Percentiles rank a stretch among this genome's conserved stretches.
Evolutionary conservation across 2,797 vertebrate species (phyloP).

Genomic region (Gymnocypris eckloni): DNA sequence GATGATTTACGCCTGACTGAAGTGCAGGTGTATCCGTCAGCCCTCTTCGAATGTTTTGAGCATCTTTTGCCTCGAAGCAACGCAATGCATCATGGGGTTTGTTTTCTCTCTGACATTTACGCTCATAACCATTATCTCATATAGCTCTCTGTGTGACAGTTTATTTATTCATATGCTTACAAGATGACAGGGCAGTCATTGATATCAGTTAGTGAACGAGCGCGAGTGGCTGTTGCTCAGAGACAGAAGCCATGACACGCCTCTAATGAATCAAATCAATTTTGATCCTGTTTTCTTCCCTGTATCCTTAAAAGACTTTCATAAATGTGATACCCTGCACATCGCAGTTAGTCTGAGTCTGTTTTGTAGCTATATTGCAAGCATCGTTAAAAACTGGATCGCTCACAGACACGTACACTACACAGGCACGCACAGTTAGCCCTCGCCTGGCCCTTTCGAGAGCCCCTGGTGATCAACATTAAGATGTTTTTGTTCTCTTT

Average conservation of each 20-base stretch:
- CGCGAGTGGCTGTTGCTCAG: constrained; percentile 38
- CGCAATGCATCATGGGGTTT: constrained; percentile 65
- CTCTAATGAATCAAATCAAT: constrained; percentile 46
- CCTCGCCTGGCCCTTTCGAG: constrained; percentile 40
- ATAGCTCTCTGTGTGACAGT: constrained; percentile 62
- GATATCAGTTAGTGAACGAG: constrained; percentile 51
- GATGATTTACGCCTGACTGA: constrained; percentile 49
- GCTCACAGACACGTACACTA: constrained; percentile 2
- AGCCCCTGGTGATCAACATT: constrained; percentile 57
- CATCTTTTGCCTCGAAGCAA: constrained; percentile 25
- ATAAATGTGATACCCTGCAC: background rate
- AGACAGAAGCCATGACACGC: constrained; percentile 40
- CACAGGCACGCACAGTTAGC: constrained; percentile 35
- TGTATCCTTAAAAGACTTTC: constrained; percentile 4
- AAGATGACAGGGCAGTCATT: constrained; percentile 61
- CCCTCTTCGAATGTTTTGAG: background rate
- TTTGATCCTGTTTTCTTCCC: constrained; percentile 31
- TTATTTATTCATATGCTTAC: constrained; percentile 57
- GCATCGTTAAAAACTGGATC: background rate
- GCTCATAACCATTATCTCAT: constrained; percentile 64
- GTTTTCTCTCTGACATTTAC: constrained; percentile 68
- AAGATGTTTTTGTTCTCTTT: constrained; percentile 56
- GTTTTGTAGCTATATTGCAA: constrained; percentile 30
- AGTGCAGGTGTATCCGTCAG: constrained; percentile 50
- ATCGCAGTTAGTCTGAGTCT: background rate